These are phyloP conservation scores for Pseudorectes ferrugineus DNA, from an alignment of 2,113 vertebrate species.

Conservation along the genomic window DNA sequence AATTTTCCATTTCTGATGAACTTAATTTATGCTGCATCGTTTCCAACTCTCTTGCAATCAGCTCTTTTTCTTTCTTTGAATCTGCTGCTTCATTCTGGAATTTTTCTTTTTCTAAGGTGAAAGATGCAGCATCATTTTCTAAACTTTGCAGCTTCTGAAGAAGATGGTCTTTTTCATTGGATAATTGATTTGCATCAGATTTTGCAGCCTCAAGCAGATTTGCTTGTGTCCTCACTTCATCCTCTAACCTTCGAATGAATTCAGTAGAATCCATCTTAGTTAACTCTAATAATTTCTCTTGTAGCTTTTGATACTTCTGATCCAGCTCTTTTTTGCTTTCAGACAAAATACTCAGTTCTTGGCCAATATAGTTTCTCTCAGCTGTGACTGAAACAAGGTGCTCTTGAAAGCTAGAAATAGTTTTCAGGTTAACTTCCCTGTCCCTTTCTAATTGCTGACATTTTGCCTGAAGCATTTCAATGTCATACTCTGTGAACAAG, in stretches of 20 bases:
- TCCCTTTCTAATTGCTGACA: conserved; percentile 70
- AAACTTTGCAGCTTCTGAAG: conserved; percentile 66
- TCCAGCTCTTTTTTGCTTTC: conserved; percentile 76
- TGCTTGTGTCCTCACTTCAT: conserved; percentile 69
- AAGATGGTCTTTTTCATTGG: conserved; percentile 66
- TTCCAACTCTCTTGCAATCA: conserved; percentile 67
- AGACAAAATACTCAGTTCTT: conserved; percentile 71
- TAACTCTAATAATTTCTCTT: conserved; percentile 74
- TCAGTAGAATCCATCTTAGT: conserved; percentile 59
- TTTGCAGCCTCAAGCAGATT: conserved; percentile 66
- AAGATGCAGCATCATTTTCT: conserved; percentile 54
- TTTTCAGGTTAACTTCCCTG: conserved; percentile 66
- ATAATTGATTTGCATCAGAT: conserved; percentile 53
- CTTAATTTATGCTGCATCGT: conserved; percentile 71
- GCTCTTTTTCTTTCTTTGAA: conserved; percentile 71
- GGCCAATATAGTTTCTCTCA: conserved; percentile 72
- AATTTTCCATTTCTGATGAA: conserved; percentile 72
- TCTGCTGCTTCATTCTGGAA: conserved; percentile 67
- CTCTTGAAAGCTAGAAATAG: conserved; percentile 70
- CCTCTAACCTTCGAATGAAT: conserved; percentile 72
- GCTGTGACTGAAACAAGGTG: conserved; percentile 65
- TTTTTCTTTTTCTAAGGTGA: conserved; percentile 58
- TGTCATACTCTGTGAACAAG: conserved; percentile 70
- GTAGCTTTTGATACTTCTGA: conserved; percentile 67
- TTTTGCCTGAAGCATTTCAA: conserved; percentile 72